Conservation (phyloP, 2,113 vertebrate species). For the Silurus asotus region DNA sequence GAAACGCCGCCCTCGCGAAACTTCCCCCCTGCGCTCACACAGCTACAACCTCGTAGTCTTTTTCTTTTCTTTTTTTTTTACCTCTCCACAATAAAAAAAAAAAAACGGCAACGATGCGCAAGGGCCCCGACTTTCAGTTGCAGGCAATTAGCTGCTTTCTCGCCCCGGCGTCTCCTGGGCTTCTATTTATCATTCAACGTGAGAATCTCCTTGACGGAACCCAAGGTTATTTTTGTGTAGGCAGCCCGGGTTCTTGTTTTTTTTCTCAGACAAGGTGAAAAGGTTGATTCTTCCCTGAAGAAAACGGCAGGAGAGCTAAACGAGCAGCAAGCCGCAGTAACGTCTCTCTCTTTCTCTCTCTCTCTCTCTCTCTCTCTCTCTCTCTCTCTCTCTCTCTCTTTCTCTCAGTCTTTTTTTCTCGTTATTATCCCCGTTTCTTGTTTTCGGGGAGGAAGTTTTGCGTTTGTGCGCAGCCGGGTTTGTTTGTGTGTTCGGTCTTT, state of each 20-base stretch:
- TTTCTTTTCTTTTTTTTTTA: not conserved
- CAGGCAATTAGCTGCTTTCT: slow-evolving; percentile 77
- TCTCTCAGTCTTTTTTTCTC: not conserved
- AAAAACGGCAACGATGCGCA: slow-evolving; percentile 56
- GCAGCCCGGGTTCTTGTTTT: slow-evolving; percentile 54
- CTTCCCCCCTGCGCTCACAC: not conserved
- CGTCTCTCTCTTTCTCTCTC: not conserved
- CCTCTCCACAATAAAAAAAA: not conserved
- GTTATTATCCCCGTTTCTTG: not conserved
- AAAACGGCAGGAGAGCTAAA: slow-evolving; percentile 52
- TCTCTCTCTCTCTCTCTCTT: not conserved
- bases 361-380: not conserved
- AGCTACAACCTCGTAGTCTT: not conserved
- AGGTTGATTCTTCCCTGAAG: slow-evolving; percentile 71
- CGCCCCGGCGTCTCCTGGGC: slow-evolving; percentile 68
- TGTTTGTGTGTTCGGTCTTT: slow-evolving; percentile 23
- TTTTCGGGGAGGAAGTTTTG: slow-evolving; percentile 1
- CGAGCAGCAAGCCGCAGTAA: slow-evolving; percentile 30
- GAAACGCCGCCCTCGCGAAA: slow-evolving; percentile 12
- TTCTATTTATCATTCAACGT: slow-evolving; percentile 79
- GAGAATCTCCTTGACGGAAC: slow-evolving; percentile 79
- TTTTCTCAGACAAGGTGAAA: slow-evolving; percentile 71
- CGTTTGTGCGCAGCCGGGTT: not conserved
- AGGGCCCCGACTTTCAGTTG: slow-evolving; percentile 70
- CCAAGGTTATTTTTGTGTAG: slow-evolving; percentile 76